Evolutionary conservation across 92 coral and sea anemone species (phyloP).

Genomic region (Hydrozoanthus gracilis): DNA sequence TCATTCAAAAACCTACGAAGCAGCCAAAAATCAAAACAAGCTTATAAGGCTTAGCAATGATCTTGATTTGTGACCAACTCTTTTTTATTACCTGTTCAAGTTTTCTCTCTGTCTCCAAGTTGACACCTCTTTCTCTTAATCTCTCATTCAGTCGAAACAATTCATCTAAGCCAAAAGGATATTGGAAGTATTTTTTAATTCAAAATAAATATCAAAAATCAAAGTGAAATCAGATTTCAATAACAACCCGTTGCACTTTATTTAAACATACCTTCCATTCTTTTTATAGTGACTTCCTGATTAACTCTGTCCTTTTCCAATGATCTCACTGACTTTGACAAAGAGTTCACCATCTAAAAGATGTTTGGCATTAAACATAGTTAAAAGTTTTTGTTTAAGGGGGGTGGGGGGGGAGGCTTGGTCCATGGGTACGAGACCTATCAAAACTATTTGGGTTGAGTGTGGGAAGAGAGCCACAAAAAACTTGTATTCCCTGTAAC

Average conservation of each 20-base stretch:
- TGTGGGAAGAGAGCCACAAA: no score
- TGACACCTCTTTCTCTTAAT: slow-evolving; percentile 84
- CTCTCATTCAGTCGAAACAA: slow-evolving; percentile 74
- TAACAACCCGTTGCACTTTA: no score
- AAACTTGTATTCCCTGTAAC: no score
- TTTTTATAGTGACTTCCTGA: slow-evolving; percentile 73
- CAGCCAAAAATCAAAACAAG: neutral
- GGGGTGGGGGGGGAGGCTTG: neutral
- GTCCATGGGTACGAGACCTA: neutral
- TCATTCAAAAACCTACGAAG: no score
- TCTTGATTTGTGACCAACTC: neutral
- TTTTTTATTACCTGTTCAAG: slow-evolving; percentile 60
- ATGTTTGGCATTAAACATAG: neutral
- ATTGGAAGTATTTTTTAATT: no score
- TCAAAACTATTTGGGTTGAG: no score
- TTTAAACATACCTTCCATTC: slow-evolving; percentile 65
- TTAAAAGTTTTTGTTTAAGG: neutral
- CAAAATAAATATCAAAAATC: neutral
- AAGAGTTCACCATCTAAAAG: slow-evolving; percentile 61
- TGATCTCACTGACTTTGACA: slow-evolving; percentile 61
- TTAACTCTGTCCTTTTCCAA: slow-evolving; percentile 70
- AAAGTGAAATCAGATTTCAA: neutral
- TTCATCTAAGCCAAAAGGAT: slow-evolving; percentile 56
- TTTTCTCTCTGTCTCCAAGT: slow-evolving; percentile 84
- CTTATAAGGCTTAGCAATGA: neutral